A percentile compares a stretch with the other conserved stretches of the same genome.
Conservation (phyloP, 2,113 vertebrate genomes). For the Sinosuthora webbiana region DNA sequence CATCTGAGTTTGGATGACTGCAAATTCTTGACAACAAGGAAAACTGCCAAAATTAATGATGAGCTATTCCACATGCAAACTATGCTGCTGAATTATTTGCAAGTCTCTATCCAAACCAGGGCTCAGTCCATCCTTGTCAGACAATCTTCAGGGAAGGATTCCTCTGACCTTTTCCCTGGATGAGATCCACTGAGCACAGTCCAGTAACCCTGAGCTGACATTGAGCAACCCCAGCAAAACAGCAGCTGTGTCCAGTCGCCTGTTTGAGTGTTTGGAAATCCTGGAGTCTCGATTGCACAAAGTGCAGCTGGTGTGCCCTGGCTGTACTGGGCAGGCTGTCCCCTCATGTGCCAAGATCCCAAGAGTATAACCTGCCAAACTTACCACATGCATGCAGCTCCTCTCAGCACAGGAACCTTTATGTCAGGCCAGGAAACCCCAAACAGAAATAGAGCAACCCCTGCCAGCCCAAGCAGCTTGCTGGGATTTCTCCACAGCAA, state of each 20-base stretch:
- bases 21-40: not conserved
- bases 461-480: not conserved
- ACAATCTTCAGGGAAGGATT: not conserved
- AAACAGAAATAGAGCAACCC: not conserved
- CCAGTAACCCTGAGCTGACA: not conserved
- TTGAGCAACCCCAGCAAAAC: not conserved
- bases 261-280: not conserved
- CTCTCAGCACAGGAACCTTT: not conserved
- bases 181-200: not conserved
- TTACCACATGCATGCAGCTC: not conserved
- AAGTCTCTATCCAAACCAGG: not conserved
- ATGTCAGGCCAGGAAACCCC: slow-evolving; percentile 20
- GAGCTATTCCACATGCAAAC: not conserved
- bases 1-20: not conserved
- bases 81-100: not conserved
- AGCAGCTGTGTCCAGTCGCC: not conserved
- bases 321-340: not conserved
- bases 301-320: not conserved
- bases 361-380: not conserved
- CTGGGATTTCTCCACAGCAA: not conserved
- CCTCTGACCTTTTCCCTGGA: not conserved
- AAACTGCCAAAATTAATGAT: not conserved
- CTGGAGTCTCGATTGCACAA: not conserved
- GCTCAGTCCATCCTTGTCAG: not conserved
- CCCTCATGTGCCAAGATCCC: not conserved